These are phyloP conservation scores for Orthosia cruda DNA, from an alignment of 2,888 invertebrate species.

Conservation along the genomic window DNA sequence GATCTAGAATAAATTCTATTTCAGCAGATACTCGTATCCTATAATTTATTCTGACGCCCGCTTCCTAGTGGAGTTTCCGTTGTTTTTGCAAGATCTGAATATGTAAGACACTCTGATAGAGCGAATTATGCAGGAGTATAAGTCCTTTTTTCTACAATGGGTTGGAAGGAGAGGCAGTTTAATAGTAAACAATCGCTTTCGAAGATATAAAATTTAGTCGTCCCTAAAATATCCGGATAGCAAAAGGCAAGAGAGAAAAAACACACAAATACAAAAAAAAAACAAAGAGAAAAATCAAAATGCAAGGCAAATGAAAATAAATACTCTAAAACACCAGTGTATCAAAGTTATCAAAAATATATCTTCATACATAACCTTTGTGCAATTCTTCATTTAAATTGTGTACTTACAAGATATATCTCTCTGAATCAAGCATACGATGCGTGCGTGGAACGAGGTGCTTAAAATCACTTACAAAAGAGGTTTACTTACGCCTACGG, in stretches of 20 bases:
- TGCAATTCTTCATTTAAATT: background rate
- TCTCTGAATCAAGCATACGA: conserved; percentile 14
- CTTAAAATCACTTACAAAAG: conserved; percentile 36
- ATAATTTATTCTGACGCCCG: conserved; percentile 57
- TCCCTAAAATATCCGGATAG: background rate
- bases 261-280: background rate
- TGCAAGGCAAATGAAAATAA: background rate
- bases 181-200: background rate
- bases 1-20: conserved; percentile 58
- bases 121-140: conserved; percentile 38
- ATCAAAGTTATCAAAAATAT: background rate
- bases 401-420: background rate
- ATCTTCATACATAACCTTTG: background rate
- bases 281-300: no score
- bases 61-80: conserved; percentile 21
- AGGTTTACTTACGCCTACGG: conserved; percentile 34
- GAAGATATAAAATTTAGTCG: background rate
- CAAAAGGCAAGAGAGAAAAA: background rate
- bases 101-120: conserved; percentile 35
- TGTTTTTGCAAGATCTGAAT: conserved; percentile 54
- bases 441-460: conserved; percentile 24
- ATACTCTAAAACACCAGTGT: background rate
- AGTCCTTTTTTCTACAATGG: conserved; percentile 4
- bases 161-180: background rate
- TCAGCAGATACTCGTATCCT: conserved; percentile 43